Percentiles rank a stretch among this genome's conserved stretches.
Conservation (phyloP, 1,140 invertebrate genomes). For the Eulimnadia texana region DNA sequence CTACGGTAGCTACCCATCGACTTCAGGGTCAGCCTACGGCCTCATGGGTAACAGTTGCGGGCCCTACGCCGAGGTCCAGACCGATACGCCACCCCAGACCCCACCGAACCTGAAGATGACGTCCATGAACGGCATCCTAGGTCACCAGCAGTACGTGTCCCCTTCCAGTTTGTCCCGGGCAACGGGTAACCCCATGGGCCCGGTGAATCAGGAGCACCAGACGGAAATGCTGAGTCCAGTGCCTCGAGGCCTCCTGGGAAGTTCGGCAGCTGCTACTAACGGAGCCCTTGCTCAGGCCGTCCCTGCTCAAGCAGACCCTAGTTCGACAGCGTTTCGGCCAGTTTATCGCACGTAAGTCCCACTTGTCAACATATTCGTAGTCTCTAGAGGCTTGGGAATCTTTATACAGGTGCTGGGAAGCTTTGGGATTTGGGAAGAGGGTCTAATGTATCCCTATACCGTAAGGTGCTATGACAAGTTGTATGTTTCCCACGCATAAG, state of each 20-base stretch:
- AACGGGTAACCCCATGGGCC: conserved; percentile 2
- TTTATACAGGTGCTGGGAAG: not conserved
- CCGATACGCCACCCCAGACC: conserved; percentile 80
- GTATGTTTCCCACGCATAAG: not conserved
- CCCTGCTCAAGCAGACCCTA: conserved; percentile 12
- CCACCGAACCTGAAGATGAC: conserved; percentile 79
- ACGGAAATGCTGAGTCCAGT: conserved; percentile 5
- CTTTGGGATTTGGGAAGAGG: too few relatives aligned
- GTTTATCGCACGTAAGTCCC: conserved; percentile 13
- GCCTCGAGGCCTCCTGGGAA: not conserved
- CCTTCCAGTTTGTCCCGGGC: conserved; percentile 10
- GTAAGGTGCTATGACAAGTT: not conserved
- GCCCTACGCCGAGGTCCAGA: conserved; percentile 50
- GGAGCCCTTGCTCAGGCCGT: conserved; percentile 10
- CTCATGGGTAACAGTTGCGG: conserved; percentile 12
- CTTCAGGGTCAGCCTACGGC: conserved; percentile 10
- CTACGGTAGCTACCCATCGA: conserved; percentile 15
- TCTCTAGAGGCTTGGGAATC: not conserved
- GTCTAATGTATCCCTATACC: too few relatives aligned
- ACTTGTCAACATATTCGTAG: not conserved
- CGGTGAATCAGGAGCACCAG: not conserved
- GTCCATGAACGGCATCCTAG: conserved; percentile 28
- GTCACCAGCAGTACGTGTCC: conserved; percentile 25
- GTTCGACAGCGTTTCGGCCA: conserved; percentile 12
- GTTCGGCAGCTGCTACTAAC: not conserved